Conservation (phyloP, 2,113 vertebrate species). For the Spilogale gracilis region DNA sequence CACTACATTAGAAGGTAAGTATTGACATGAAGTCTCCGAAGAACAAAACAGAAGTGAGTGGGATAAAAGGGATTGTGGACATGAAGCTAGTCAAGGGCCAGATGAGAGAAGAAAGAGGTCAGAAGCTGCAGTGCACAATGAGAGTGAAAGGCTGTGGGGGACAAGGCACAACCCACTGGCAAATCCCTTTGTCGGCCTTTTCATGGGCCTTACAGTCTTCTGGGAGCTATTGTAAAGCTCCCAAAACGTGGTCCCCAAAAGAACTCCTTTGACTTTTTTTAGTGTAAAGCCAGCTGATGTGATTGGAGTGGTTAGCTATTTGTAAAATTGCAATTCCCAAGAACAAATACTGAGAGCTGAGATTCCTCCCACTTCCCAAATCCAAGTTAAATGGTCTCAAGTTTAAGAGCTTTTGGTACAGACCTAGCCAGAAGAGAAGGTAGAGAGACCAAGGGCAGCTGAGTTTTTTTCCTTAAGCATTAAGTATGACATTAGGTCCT, state of each 20-base stretch:
- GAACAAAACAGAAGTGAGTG: background rate
- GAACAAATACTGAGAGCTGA: conserved; percentile 33
- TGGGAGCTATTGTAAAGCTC: background rate
- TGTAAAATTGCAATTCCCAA: conserved; percentile 27
- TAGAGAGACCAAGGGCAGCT: background rate
- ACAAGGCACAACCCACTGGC: background rate
- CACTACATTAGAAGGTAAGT: background rate
- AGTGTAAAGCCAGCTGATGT: background rate
- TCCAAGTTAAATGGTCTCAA: conserved; percentile 12
- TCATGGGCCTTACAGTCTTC: background rate
- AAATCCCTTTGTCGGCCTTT: background rate
- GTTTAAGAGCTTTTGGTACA: background rate
- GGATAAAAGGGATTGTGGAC: background rate
- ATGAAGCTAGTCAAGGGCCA: background rate
- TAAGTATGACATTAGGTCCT: too few species aligned
- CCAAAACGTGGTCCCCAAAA: background rate
- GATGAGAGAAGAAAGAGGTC: background rate
- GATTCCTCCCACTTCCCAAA: background rate
- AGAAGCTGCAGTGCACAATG: background rate
- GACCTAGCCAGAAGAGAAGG: background rate
- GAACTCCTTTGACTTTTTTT: conserved; percentile 1
- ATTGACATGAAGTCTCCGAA: background rate
- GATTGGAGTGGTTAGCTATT: background rate
- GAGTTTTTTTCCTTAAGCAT: background rate
- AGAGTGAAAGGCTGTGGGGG: background rate